Conservation (phyloP, 2,888 invertebrate species). For the Caenorhabditis sp. region DNA sequence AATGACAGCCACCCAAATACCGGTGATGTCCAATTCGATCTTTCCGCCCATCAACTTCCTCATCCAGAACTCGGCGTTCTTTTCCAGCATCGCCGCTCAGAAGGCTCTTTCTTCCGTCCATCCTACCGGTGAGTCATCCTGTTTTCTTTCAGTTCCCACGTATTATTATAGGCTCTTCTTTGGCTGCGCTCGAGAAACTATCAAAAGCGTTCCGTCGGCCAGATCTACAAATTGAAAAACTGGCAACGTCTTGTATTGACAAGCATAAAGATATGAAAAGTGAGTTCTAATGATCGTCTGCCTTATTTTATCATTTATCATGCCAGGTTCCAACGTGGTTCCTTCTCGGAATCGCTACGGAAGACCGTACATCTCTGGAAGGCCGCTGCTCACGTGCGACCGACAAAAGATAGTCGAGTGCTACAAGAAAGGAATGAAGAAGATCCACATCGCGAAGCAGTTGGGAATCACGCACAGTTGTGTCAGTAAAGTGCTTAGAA, state of each 20-base stretch:
- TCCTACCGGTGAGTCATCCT: conserved; percentile 18
- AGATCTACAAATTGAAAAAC: conserved; percentile 46
- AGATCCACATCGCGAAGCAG: conserved; percentile 72
- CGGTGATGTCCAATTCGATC: conserved; percentile 32
- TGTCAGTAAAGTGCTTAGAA: conserved; percentile 73
- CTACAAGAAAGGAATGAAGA: conserved; percentile 69
- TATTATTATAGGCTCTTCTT: conserved; percentile 37
- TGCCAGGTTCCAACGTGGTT: conserved; percentile 48
- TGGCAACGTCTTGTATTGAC: conserved; percentile 35
- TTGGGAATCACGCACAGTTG: conserved; percentile 75
- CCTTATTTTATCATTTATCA: not conserved
- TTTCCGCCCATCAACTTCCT: conserved; percentile 50
- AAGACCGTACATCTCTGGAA: conserved; percentile 74
- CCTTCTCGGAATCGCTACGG: conserved; percentile 75
- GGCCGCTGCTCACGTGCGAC: conserved; percentile 72
- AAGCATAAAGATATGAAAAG: conserved; percentile 38
- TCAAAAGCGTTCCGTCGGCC: conserved; percentile 52
- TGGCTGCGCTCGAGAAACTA: conserved; percentile 49
- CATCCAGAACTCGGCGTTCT: conserved; percentile 35
- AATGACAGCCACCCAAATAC: not conserved
- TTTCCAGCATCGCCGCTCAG: conserved; percentile 28
- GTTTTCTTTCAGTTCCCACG: not conserved
- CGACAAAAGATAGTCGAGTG: conserved; percentile 71
- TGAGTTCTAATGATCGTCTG: not conserved
- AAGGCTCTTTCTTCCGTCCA: conserved; percentile 8